phyloP scores from a whole-genome alignment of 1,140 invertebrate species.

The Ceratosolen solmsi region DNA sequence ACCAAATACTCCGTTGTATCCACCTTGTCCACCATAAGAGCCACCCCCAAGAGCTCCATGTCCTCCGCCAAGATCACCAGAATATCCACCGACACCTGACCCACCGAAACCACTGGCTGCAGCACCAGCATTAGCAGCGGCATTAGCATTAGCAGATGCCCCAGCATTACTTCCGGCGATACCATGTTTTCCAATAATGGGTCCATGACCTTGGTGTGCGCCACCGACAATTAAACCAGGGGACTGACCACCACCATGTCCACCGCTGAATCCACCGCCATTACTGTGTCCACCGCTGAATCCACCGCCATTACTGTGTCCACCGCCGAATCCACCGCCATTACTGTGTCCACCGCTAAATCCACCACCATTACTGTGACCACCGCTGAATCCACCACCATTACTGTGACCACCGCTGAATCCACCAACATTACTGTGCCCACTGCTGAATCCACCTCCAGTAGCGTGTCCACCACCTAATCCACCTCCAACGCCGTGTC shows the following conservation, averaged over 20 bases:
- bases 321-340: conserved; percentile 49
- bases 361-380: conserved; percentile 22
- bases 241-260: no score
- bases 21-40: conserved; percentile 1
- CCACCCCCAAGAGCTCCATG: no score
- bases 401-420: conserved; percentile 26
- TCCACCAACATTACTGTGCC: conserved; percentile 27
- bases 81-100: not conserved
- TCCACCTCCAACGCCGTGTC: not conserved
- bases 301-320: not conserved
- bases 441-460: conserved; percentile 44
- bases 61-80: conserved; percentile 17
- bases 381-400: conserved; percentile 34
- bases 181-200: no score
- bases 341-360: not conserved
- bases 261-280: conserved; percentile 35
- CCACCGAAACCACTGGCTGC: not conserved
- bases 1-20: conserved; percentile 22
- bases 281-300: not conserved
- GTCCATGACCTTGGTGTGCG: no score
- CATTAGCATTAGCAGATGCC: no score
- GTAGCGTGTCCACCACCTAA: not conserved
- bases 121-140: conserved; percentile 49
- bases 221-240: no score
- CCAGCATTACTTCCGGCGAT: no score